Evolutionary conservation across 1,140 invertebrate genomes (phyloP).

Genomic region (Apis dorsata): DNA sequence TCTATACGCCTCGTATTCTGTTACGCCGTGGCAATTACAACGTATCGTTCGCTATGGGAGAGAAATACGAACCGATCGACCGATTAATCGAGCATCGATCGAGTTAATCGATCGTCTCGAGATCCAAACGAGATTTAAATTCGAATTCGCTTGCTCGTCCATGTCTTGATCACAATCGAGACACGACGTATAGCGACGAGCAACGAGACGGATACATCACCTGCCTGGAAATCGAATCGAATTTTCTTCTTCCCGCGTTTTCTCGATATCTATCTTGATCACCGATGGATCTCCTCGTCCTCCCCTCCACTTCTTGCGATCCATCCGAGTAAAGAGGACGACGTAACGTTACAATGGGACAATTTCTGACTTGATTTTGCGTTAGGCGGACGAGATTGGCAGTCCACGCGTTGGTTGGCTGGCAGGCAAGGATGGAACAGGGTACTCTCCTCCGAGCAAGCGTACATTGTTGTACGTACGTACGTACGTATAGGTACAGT

Average conservation of each 20-base stretch:
- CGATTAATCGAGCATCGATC: conserved; percentile 44
- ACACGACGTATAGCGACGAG: neutral
- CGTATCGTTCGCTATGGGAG: conserved; percentile 32
- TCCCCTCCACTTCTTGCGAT: no score
- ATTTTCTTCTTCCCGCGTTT: neutral
- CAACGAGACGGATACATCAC: neutral
- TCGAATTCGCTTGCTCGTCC: neutral
- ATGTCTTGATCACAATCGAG: neutral
- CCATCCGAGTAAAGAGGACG: conserved; percentile 27
- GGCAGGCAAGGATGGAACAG: conserved; percentile 54
- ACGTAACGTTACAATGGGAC: conserved; percentile 67
- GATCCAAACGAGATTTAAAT: neutral
- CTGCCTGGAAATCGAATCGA: neutral
- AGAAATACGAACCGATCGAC: neutral
- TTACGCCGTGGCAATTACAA: conserved; percentile 56
- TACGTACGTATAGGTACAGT: conserved; percentile 68
- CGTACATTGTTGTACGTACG: conserved; percentile 58
- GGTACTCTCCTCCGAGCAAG: conserved; percentile 40
- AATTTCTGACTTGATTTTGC: conserved; percentile 74
- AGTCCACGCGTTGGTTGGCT: conserved; percentile 64
- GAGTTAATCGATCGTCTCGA: conserved; percentile 35
- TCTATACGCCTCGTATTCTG: conserved; percentile 57
- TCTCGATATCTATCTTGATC: neutral
- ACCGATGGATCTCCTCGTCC: no score
- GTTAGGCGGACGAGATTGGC: conserved; percentile 72